These are phyloP conservation scores for Colius striatus DNA, from an alignment of 2,113 vertebrate species.

Conservation along the genomic window DNA sequence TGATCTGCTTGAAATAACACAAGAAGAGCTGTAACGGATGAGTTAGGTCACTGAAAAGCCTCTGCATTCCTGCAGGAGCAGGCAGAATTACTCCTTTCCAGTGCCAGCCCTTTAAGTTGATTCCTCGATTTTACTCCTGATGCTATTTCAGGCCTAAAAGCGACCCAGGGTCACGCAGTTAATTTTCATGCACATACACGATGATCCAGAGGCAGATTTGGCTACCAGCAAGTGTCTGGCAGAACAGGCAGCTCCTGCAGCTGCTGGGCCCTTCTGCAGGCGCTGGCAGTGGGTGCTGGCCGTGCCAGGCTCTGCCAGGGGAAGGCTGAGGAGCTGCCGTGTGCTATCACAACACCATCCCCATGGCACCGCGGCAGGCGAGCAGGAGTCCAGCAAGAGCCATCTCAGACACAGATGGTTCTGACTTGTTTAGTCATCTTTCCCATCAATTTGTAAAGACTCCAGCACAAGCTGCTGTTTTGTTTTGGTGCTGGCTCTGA, in stretches of 20 bases:
- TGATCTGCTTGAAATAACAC: not conserved
- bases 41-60: not conserved
- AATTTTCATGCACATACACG: not conserved
- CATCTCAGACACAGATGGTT: fast-evolving
- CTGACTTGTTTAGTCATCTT: not conserved
- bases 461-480: fast-evolving
- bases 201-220: fast-evolving
- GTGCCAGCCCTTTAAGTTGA: not conserved
- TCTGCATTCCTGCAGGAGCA: fast-evolving
- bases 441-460: not conserved
- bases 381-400: too few species aligned
- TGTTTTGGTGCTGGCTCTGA: not conserved
- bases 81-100: not conserved
- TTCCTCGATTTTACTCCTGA: not conserved
- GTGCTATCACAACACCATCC: too few species aligned
- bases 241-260: too few species aligned
- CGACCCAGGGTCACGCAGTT: not conserved
- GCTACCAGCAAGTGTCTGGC: not conserved
- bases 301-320: too few species aligned
- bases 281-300: too few species aligned
- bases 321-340: too few species aligned
- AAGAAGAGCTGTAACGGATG: not conserved
- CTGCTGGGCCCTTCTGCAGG: too few species aligned
- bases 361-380: too few species aligned
- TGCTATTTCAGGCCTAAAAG: not conserved